Base-by-base conservation (phyloP, 2,888 invertebrate genomes). In the Tipula vernalis region DNA sequence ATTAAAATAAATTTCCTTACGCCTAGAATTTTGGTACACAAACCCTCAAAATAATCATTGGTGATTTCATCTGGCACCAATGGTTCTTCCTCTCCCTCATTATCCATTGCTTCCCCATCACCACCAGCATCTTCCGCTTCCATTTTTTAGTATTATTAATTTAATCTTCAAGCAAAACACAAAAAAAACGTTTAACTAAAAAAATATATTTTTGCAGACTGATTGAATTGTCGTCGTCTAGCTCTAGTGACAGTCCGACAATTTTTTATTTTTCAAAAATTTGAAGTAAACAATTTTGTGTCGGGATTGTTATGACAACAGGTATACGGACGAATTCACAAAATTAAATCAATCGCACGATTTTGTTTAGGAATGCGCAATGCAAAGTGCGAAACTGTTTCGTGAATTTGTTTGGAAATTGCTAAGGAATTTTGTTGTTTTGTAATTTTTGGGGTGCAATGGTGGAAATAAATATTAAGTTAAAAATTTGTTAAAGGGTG, bases 61-160 rank as follows among this genome's bases (percentile, higher is more conserved):
- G 91, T 91, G 28, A 91, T 91, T 18, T 90, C 89, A 57, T 91
- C 90, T 6, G 91, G 91, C 36, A 91, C 91, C 85, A 91, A 87
- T 2, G 91, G 91, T 87, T 91, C 91, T 88, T 91, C 91, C 87
- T 91, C 91, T n/a, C n/a, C 36, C 6, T 86, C 57, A 18, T 18
- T 42, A 85, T 41, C 85, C 15, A 42, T 12, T 39, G 36, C 86
- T 15, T 86, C 51, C 13, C 36, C 51, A 57, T 51, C 86, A 8
- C n/a, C 39, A 8, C n/a, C 39, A 36, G 36, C 57, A 15, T 51
- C 51, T 57, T 36, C 39, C 0, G 36, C 57, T 10, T 86, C 86
- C 86, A 86, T 86, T 36, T 2, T 86, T 86, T 15, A 85, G 13
- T 83, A 84, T 8, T 39, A 36, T 13, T 39, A 84, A n/a, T 39